Evolutionary conservation across 1,140 invertebrate species (phyloP).

Genomic region (Helicorthomorpha holstii): DNA sequence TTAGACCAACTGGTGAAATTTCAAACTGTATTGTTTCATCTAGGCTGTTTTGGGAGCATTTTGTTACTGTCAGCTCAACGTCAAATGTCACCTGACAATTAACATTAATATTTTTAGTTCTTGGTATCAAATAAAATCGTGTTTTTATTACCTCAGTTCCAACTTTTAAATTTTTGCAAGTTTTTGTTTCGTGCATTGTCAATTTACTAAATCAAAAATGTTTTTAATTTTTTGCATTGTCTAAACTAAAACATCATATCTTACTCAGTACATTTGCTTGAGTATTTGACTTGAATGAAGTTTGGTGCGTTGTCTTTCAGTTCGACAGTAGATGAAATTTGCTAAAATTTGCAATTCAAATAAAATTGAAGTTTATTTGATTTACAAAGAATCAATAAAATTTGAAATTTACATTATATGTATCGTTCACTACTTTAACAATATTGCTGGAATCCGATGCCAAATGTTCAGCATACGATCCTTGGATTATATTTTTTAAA

Average conservation of each 20-base stretch:
- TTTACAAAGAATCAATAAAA: background rate
- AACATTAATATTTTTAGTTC: background rate
- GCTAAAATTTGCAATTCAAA: background rate
- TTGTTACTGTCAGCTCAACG: conserved; percentile 22
- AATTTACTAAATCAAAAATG: conserved; percentile 10
- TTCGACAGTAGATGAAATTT: background rate
- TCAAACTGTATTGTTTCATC: conserved; percentile 65
- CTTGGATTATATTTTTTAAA: conserved; percentile 26
- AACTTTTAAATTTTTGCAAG: conserved; percentile 33
- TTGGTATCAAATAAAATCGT: background rate
- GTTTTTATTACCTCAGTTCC: conserved; percentile 29
- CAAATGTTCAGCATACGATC: conserved; percentile 33
- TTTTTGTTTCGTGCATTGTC: conserved; percentile 26
- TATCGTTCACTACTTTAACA: conserved; percentile 33
- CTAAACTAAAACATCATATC: background rate
- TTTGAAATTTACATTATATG: conserved; percentile 28
- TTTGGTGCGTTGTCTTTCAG: background rate
- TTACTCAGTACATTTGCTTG: background rate
- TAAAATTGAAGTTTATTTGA: background rate
- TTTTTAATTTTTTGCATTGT: background rate
- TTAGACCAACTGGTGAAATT: conserved; percentile 84
- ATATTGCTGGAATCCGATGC: conserved; percentile 42
- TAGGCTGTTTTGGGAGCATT: conserved; percentile 49
- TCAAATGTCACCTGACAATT: conserved; percentile 30
- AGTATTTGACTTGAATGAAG: conserved; percentile 3